These are phyloP conservation scores for Chiloscyllium punctatum DNA, from an alignment of 2,797 vertebrate genomes.

Conservation along the genomic window DNA sequence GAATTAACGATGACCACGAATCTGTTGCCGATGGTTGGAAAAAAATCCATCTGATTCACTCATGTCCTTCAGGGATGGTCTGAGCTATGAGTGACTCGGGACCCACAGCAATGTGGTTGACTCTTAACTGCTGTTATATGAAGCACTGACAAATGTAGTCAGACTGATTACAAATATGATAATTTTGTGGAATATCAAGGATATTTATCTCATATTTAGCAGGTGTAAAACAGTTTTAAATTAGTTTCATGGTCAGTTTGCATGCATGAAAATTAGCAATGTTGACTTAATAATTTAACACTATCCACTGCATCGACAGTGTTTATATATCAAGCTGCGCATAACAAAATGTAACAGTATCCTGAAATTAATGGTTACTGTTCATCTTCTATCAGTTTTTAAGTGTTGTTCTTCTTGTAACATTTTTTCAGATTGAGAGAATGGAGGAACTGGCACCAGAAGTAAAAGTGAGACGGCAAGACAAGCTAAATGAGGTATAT, in stretches of 20 bases:
- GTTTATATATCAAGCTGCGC: not conserved
- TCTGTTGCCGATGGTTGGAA: too few relatives aligned
- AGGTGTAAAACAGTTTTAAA: not conserved
- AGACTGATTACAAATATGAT: not conserved
- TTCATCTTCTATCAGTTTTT: not conserved
- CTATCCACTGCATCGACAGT: not conserved
- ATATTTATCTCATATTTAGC: not conserved
- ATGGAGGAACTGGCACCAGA: conserved; percentile 63
- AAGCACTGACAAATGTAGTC: not conserved
- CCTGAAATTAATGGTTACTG: not conserved
- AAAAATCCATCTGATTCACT: too few relatives aligned
- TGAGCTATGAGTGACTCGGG: too few relatives aligned
- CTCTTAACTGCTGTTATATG: not conserved
- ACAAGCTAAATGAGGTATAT: conserved; percentile 60
- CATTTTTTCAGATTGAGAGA: conserved; percentile 57
- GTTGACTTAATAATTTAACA: not conserved
- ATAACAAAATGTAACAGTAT: not conserved
- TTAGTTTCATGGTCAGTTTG: not conserved
- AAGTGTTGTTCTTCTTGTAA: not conserved
- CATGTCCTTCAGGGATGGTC: too few relatives aligned
- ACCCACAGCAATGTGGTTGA: too few relatives aligned
- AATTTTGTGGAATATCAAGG: not conserved
- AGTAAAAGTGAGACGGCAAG: conserved; percentile 55
- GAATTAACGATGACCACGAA: too few relatives aligned
- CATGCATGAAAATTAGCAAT: not conserved